phyloP scores from a whole-genome alignment of 2,797 vertebrate species.

The Chaenodraco wilsoni region DNA sequence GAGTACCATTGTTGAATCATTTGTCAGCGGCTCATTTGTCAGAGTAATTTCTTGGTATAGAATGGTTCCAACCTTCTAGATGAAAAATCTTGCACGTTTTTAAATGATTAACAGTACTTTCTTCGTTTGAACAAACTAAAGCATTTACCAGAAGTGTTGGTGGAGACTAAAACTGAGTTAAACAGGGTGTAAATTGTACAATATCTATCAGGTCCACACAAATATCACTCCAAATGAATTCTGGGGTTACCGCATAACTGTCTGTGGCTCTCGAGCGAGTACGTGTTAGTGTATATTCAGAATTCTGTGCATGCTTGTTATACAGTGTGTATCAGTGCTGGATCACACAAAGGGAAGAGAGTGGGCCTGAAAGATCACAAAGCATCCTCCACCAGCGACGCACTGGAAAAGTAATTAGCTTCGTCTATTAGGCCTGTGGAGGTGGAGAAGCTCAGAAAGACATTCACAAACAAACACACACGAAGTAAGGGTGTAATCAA shows the following conservation, averaged over 20 bases:
- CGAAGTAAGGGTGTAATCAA: neutral
- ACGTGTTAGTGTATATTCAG: neutral
- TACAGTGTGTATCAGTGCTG: neutral
- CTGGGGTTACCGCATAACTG: neutral
- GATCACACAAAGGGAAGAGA: constrained; percentile 15
- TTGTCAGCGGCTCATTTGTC: no score
- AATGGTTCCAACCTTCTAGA: neutral
- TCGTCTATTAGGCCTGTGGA: constrained; percentile 21
- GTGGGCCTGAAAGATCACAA: constrained; percentile 27
- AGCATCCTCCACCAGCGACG: constrained; percentile 1
- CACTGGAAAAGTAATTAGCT: constrained; percentile 42
- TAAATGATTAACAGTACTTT: no score
- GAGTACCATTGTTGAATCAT: no score
- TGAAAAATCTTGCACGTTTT: neutral
- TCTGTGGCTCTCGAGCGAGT: neutral
- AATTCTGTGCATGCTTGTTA: constrained; percentile 4
- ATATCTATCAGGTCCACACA: neutral
- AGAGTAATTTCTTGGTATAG: neutral
- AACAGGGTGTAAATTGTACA: neutral
- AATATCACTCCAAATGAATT: neutral
- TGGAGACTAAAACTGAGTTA: neutral
- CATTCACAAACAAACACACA: neutral
- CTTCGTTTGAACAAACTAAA: no score
- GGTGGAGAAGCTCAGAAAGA: neutral
- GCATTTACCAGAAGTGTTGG: neutral